Evolutionary conservation across 2,113 vertebrate genomes (phyloP).

Genomic region (Leuciscus idus): DNA sequence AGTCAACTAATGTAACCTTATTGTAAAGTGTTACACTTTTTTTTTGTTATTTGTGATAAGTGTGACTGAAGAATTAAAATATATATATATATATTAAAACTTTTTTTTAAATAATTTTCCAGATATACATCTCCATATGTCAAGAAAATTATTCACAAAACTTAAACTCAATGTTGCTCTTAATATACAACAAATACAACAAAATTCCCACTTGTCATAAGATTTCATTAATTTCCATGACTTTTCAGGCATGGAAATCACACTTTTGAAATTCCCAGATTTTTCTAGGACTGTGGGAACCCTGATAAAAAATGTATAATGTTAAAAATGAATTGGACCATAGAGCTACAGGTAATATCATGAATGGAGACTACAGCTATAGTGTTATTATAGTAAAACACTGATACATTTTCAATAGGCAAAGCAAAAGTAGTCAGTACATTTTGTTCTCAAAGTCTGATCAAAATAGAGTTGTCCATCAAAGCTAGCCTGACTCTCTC

Average conservation of each 20-base stretch:
- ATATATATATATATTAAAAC: too few relatives aligned
- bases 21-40: too few relatives aligned
- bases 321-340: neutral
- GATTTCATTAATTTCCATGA: neutral
- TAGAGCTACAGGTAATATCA: too few relatives aligned
- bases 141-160: neutral
- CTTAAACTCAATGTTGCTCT: neutral
- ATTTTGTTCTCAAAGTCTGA: neutral
- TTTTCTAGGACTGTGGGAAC: neutral
- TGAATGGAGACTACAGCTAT: neutral
- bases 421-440: neutral
- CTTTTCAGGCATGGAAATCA: neutral
- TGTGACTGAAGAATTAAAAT: too few relatives aligned
- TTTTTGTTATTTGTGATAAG: too few relatives aligned
- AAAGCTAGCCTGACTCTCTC: slow-evolving; percentile 11
- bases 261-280: too few relatives aligned
- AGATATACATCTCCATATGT: neutral
- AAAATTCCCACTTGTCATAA: too few relatives aligned
- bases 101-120: neutral
- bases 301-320: neutral
- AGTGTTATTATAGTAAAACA: neutral
- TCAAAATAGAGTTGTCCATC: slow-evolving; percentile 29
- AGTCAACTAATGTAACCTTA: too few relatives aligned
- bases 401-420: neutral
- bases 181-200: neutral